Base-by-base conservation (phyloP, 2,113 vertebrate species). In the Lanius collurio region DNA sequence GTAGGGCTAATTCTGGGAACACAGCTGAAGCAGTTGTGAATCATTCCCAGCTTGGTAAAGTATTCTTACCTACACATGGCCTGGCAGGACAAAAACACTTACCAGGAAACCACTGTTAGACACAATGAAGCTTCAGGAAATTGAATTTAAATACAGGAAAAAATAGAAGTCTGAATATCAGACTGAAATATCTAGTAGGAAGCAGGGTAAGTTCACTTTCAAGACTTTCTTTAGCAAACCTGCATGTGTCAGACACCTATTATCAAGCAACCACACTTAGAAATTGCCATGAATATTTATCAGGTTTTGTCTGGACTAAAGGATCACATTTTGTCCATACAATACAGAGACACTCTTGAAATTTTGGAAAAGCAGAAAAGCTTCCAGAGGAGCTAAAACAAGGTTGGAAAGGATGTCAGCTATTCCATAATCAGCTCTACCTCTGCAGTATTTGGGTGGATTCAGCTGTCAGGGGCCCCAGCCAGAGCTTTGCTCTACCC, bases 11-110 rank as follows among this genome's bases (percentile, higher is more conserved):
- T 57, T 30, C 87, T 42, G 37, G 56, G 53, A 80, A 11, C 41
- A 24, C 1, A 0, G 15, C 0, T 30, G 69, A 60, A 70, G 37
- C 2, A 59, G 42, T 3, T 57, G 24, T 1, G 4, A 69, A 65
- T 33, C 14, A 60, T 50, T 76, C 18, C 37, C 4, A 2, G 17
- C 39, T 30, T 41, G 13, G 41, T 27, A 20, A 85, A 74, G 31
- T 4, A 62, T n/a, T 65, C 52, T 79, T 82, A 53, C 91, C 12
- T 69, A 60, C 74, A 70, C 42, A 31, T 2, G 31, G 64, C 50
- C 46, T 83, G 65, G 50, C n/a, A 73, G 24, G 8, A 49, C 3
- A 56, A 69, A 92, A 86, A 57, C n/a, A 57, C 50, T 21, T 41
- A 15, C 23, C 57, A 91, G 42, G 19, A 79, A 90, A 39, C 5